Evolutionary conservation across 2,888 invertebrate genomes (phyloP).

Genomic region (Anoplius nigerrimus): DNA sequence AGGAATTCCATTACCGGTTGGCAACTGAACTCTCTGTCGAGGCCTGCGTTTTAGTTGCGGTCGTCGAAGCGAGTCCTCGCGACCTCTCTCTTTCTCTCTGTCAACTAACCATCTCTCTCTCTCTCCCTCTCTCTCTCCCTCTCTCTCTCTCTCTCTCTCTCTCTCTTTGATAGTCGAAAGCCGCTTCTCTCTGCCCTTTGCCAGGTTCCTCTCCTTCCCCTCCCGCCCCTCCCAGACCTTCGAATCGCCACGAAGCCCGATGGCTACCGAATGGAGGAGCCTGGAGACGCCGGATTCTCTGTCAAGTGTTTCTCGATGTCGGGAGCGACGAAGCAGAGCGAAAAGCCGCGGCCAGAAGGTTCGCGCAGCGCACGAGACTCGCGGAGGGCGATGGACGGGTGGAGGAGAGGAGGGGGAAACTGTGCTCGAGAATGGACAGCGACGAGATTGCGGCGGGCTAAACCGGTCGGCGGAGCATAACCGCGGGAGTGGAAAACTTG

Average conservation of each 20-base stretch:
- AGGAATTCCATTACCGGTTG: constrained; percentile 73
- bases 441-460: no score
- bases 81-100: constrained; percentile 37
- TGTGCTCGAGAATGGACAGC: neutral
- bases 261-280: constrained; percentile 24
- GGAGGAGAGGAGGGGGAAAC: no score
- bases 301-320: constrained; percentile 53
- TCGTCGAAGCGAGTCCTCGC: constrained; percentile 64
- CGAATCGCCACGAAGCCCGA: constrained; percentile 15
- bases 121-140: neutral
- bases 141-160: no score
- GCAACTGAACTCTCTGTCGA: constrained; percentile 68
- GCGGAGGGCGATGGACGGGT: no score
- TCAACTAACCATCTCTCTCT: neutral
- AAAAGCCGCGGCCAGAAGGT: constrained; percentile 15
- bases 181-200: constrained; percentile 9
- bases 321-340: constrained; percentile 40
- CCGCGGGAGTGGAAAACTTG: no score
- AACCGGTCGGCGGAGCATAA: no score
- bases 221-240: constrained; percentile 33
- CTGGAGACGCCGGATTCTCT: constrained; percentile 28
- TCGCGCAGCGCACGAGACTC: neutral
- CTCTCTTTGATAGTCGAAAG: no score
- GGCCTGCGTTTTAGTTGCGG: constrained; percentile 68
- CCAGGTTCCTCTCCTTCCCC: constrained; percentile 13